phyloP scores from a whole-genome alignment of 2,797 vertebrate genomes.

The Sebastes miniatus region DNA sequence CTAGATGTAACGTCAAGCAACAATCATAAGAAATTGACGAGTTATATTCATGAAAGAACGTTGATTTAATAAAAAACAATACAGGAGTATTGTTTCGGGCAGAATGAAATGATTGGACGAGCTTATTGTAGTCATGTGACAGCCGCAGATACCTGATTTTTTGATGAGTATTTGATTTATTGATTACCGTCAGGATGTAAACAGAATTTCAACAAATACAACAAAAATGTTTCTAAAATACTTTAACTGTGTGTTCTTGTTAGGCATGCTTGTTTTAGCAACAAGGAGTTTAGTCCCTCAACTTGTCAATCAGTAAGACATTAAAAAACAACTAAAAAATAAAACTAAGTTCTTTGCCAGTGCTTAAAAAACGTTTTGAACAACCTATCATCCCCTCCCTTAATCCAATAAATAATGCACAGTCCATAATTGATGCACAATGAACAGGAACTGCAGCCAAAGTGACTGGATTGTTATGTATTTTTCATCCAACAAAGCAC shows the following conservation, averaged over 20 bases:
- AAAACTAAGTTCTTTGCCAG: not conserved
- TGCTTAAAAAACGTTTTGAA: not conserved
- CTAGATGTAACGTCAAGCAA: no score
- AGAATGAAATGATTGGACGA: no score
- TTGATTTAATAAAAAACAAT: no score
- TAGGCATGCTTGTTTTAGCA: not conserved
- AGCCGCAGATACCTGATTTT: no score
- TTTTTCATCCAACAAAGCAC: constrained; percentile 4
- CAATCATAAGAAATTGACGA: no score
- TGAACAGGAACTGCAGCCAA: not conserved
- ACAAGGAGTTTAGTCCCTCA: not conserved
- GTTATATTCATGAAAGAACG: no score
- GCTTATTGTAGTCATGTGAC: no score
- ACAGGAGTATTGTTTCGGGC: no score
- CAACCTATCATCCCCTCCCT: not conserved
- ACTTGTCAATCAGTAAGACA: not conserved
- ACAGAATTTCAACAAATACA: no score
- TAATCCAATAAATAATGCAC: not conserved
- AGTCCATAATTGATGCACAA: not conserved
- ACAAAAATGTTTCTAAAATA: not conserved
- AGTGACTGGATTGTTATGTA: not conserved
- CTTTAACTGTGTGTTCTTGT: not conserved
- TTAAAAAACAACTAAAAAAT: not conserved
- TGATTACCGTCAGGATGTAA: no score
- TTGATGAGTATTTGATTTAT: no score